Evolutionary conservation across 2,113 vertebrate genomes (phyloP).

Genomic region (Scomber scombrus): DNA sequence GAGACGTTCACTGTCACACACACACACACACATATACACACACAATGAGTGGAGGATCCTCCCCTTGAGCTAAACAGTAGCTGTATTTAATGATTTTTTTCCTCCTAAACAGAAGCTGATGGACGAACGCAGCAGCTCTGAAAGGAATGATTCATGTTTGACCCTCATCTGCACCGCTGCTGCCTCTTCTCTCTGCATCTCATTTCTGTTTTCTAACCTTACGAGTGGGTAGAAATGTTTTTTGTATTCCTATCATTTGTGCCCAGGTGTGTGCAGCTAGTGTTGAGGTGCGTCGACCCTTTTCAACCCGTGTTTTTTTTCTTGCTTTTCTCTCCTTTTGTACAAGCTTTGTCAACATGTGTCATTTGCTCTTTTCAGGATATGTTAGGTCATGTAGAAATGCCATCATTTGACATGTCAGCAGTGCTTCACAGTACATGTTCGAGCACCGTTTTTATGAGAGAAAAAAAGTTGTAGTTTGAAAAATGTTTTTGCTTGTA

Average conservation of each 20-base stretch:
- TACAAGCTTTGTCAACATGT: no score
- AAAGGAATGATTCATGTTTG: not conserved
- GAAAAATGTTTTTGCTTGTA: no score
- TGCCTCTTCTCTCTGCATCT: not conserved
- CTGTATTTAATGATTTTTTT: not conserved
- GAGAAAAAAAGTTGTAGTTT: no score
- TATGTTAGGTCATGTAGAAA: no score
- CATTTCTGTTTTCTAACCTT: slow-evolving; percentile 25
- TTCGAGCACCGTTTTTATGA: no score
- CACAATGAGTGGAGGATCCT: not conserved
- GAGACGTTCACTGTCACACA: slow-evolving; percentile 24
- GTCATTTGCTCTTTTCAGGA: no score
- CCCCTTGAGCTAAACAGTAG: slow-evolving; percentile 1
- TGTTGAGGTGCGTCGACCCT: no score
- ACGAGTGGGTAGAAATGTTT: not conserved
- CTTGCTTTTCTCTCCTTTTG: no score
- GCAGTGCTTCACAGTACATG: no score
- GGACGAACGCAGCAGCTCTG: not conserved
- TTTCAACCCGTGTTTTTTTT: no score
- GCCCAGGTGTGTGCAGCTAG: no score
- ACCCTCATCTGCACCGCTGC: slow-evolving; percentile 1
- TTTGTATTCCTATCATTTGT: not conserved
- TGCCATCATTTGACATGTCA: no score
- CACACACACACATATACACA: not conserved
- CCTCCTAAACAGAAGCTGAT: not conserved